phyloP scores from a whole-genome alignment of 2,113 vertebrate species.

The Pelusios castaneus region DNA sequence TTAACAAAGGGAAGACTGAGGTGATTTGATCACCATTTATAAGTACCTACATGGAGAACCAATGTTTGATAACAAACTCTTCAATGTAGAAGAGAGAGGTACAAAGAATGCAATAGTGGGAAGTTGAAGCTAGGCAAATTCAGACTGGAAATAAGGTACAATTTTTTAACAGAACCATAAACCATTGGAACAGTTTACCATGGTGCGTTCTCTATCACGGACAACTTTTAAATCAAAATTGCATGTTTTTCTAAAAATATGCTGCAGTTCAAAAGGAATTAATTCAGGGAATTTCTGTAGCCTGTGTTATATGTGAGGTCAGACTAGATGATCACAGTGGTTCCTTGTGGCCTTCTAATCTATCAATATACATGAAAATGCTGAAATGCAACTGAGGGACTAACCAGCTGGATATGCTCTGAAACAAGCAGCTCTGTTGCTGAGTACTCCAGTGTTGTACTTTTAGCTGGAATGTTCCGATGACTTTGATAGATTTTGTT shows the following conservation, averaged over 20 bases:
- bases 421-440: not conserved
- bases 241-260: not conserved
- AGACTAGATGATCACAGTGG: not conserved
- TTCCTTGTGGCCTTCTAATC: not conserved
- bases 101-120: not conserved
- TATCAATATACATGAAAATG: not conserved
- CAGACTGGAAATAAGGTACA: not conserved
- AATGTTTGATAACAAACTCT: not conserved
- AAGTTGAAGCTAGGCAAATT: not conserved
- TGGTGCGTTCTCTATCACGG: not conserved
- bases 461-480: not conserved
- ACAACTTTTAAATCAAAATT: not conserved
- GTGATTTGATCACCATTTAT: not conserved
- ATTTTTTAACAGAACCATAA: not conserved
- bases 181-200: not conserved
- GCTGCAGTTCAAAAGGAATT: not conserved
- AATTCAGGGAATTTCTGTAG: not conserved
- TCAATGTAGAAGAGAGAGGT: not conserved
- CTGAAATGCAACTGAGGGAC: not conserved
- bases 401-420: rapidly evolving
- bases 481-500: not conserved
- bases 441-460: not conserved
- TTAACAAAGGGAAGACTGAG: not conserved
- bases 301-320: not conserved
- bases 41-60: not conserved